phyloP scores from a whole-genome alignment of 2,113 vertebrate genomes.

The Mirounga angustirostris region DNA sequence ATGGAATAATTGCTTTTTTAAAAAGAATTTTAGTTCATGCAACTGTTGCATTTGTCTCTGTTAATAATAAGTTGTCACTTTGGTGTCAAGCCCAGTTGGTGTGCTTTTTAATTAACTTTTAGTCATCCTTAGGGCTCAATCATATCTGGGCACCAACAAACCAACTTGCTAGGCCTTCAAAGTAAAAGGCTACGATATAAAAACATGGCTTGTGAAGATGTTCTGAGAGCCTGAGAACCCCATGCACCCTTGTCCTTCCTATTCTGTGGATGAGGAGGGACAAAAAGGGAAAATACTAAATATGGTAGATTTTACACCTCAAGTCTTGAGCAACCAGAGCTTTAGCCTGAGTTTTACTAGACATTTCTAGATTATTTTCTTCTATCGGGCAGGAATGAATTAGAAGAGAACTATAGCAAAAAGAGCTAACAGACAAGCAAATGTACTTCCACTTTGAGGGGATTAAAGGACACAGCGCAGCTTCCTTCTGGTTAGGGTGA shows the following conservation, averaged over 20 bases:
- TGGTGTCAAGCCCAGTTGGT: background rate
- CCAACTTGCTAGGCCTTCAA: background rate
- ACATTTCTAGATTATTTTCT: background rate
- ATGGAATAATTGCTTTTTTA: background rate
- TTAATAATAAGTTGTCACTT: background rate
- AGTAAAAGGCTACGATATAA: background rate
- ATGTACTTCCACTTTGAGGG: rapidly evolving
- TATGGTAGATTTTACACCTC: background rate
- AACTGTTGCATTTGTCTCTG: background rate
- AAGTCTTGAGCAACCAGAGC: background rate
- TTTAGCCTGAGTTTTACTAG: background rate
- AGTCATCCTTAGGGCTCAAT: background rate
- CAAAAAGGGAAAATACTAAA: background rate
- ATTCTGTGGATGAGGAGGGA: background rate
- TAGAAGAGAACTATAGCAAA: background rate
- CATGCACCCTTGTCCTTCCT: background rate
- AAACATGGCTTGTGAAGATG: background rate
- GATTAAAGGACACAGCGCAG: no score
- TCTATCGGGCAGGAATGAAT: background rate
- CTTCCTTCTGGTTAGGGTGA: rapidly evolving
- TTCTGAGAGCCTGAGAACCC: background rate
- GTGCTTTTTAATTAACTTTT: background rate
- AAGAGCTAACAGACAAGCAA: background rate
- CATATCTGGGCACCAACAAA: background rate
- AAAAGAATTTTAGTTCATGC: background rate